Base-by-base conservation (phyloP, 2,888 invertebrate genomes). In the Pachliopta kotzebuea region DNA sequence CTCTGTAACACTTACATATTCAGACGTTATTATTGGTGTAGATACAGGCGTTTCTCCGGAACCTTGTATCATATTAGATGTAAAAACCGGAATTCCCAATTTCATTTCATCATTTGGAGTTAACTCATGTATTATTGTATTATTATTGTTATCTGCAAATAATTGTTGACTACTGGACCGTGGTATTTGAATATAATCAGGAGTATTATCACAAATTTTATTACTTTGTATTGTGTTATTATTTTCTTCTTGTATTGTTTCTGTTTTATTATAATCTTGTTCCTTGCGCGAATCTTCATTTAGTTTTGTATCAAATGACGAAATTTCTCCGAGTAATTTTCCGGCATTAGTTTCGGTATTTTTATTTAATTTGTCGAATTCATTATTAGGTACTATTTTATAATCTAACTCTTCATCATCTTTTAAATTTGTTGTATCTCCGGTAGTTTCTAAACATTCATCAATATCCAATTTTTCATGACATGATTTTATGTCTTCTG, bases 121-220 rank as follows among this genome's bases (percentile, higher is more conserved):
- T 42, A 90, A 75, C 77, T 90, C 90, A 72, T 80, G 78, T 65
- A 90, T 89, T 3, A 80, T 56, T 53, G 77, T 86, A 65, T 86
- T 89, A 58, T 88, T 90, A 63, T 90, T 90, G 66, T 86, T 85
- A 65, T 78, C 71, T 62, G 86, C 83, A 17, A 76, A 64, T 24
- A 72, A 60, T 67, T 83, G 80, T 67, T 88, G 84, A 68, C 88
- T 90, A 26, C 77, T 72, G 18, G 89, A 83, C 57, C 86, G 78
- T 50, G 87, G 83, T 55, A 85, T 79, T 21, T 84, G 79, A 21
- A 90, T 78, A 50, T 76, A 70, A 69, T 88, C 87, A 31, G 90
- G 86, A 24, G 79, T 73, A 1, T 71, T 68, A n/a, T 84, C 82
- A 71, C 74, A 78, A 45, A 24, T 53, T 23, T 62, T 49, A 14